These are phyloP conservation scores for Hormiphora californensis DNA, from an alignment of 37 sponge, comb jelly and placozoan species.

Conservation along the genomic window DNA sequence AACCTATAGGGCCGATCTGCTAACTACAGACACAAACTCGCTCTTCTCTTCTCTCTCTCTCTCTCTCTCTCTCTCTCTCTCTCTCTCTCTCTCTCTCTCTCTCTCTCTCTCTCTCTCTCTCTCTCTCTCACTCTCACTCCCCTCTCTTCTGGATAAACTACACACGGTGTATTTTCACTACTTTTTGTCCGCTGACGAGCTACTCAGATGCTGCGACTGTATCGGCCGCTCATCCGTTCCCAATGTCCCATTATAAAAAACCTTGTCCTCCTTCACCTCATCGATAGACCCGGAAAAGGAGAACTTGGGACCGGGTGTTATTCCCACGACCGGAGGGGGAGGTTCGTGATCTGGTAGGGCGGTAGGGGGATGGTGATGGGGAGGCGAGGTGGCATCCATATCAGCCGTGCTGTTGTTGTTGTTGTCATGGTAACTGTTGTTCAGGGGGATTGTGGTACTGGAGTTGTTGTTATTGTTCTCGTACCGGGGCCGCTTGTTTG, in stretches of 20 bases:
- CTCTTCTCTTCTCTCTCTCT: not conserved
- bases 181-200: conserved; percentile 37
- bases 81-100: not conserved
- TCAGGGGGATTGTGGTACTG: too few relatives aligned
- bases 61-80: not conserved
- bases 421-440: too few relatives aligned
- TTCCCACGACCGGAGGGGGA: too few relatives aligned
- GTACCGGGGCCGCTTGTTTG: conserved; percentile 11
- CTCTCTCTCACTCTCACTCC: not conserved
- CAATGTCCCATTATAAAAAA: not conserved
- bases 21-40: too few relatives aligned
- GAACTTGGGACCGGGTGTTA: too few relatives aligned
- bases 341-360: too few relatives aligned
- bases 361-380: too few relatives aligned
- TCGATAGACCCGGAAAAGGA: not conserved
- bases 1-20: too few relatives aligned
- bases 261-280: not conserved
- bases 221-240: conserved; percentile 30
- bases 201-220: conserved; percentile 46
- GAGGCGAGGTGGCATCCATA: too few relatives aligned
- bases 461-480: not conserved
- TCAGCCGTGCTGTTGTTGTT: too few relatives aligned
- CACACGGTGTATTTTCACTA: not conserved
- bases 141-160: not conserved
- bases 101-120: not conserved